These are phyloP conservation scores for Xyliphius kryptos DNA, from an alignment of 2,113 vertebrate species.

Conservation along the genomic window DNA sequence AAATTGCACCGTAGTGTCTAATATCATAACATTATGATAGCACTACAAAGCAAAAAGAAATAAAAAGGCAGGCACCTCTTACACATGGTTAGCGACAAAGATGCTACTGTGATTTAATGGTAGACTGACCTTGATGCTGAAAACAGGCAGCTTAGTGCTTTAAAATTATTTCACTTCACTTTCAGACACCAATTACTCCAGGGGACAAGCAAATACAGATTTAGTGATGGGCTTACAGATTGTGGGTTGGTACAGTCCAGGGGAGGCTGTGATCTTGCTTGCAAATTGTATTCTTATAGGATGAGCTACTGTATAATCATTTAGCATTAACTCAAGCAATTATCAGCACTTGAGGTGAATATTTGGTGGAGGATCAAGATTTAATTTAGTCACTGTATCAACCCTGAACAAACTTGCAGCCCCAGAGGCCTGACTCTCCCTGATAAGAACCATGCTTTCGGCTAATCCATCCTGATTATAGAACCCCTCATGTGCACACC, in stretches of 20 bases:
- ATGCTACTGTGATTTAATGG: constrained; percentile 26
- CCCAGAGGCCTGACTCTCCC: constrained; percentile 43
- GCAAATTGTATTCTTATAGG: constrained; percentile 15
- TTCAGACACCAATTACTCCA: constrained; percentile 27
- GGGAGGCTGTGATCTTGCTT: not conserved
- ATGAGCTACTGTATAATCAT: constrained; percentile 29
- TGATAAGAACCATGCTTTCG: constrained; percentile 44
- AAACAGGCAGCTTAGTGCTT: constrained; percentile 21
- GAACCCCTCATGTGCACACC: constrained; percentile 25
- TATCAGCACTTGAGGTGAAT: constrained; percentile 29
- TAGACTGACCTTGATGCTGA: constrained; percentile 16
- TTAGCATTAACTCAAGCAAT: constrained; percentile 23
- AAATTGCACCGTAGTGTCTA: constrained; percentile 48
- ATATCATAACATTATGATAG: constrained; percentile 45
- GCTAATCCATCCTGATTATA: constrained; percentile 48
- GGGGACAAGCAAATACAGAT: constrained; percentile 20
- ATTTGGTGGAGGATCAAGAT: constrained; percentile 46
- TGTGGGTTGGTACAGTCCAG: constrained; percentile 9
- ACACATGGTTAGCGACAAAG: constrained; percentile 35
- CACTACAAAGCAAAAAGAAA: constrained; percentile 39
- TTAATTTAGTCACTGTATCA: constrained; percentile 49
- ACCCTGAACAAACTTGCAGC: constrained; percentile 42
- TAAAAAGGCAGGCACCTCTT: constrained; percentile 30
- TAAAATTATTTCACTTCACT: constrained; percentile 27
- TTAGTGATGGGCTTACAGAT: constrained; percentile 12